Evolutionary conservation across 2,113 vertebrate species (phyloP), one percentile per base, ranked within the genome.

Genomic region (Platycercus adscitus): DNA sequence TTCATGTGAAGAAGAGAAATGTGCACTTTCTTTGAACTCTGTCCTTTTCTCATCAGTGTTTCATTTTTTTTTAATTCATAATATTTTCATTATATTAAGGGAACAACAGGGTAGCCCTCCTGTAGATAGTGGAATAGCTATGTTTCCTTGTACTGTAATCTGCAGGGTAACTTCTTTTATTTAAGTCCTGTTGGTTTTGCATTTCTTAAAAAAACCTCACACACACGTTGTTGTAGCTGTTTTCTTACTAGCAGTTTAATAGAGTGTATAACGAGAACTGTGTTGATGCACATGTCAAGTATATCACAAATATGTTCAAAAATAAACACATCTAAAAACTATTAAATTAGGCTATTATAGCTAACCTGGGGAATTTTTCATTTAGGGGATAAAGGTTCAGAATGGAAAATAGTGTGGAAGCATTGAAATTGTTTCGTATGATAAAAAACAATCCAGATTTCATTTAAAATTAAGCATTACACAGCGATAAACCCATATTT

Each of bases 21-120:
- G 39, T 87, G 86, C 56, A 94, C 88, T 96, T 96, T 89, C 73
- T 85, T 96, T 96, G 96, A 97, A 97, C 96, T 93, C 72, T 92
- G 53, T 87, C 46, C 35, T 86, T 44, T 96, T 91, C 75, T 90
- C 85, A 55, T 84, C 86, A 33, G n/a, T 76, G 52, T 91, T 92
- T 95, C 83, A 66, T 90, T 94, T 93, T 91, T 95, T 95, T 96
- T 95, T 84, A 92, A 93, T 92, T 95, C 93, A 88, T 52, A 86
- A 79, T 92, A 56, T 96, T 97, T 96, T 96, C 70, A 81, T 92
- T 96, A 91, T n/a, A 72, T 93, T 91, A 86, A 69, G n/a, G n/a
- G 76, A 95, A 92, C 96, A 95, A 94, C 86, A 96, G 95, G 83
- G 52, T 81, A 94, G 82, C 60, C 65, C 88, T 96, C 92, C 95